Evolutionary conservation across 2,113 vertebrate species (phyloP), one percentile per base, ranked within the genome.

Genomic region (Anguilla rostrata): DNA sequence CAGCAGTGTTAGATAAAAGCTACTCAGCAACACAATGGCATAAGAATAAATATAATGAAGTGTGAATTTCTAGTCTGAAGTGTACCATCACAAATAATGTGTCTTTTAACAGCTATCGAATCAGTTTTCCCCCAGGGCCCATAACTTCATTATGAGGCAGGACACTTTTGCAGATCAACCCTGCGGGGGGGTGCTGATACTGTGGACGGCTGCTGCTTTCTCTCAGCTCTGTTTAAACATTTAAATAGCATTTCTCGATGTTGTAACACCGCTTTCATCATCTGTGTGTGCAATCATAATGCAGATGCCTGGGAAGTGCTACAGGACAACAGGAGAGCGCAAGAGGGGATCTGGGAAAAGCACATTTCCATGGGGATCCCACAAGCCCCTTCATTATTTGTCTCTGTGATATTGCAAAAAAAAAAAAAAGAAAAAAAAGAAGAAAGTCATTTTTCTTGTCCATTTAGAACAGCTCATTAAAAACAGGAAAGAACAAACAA

Each of bases 381-480:
- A 93, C 90, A 92, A 95, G 94, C 95, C 93, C 90, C 86, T 29
- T 94, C 94, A 96, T 96, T 97, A 95, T 96, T 95, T 85, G 87
- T 95, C 93, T 94, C 95, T 97, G 97, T 98, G 97, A 96, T 97
- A 96, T 97, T 97, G 96, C 94, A 96, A 96, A 97, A 96, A 95
- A 88, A 82, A 86, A 93, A 53, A 96, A 96, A 97, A 96, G 95
- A 88, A 83, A 86, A 93, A 53, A 78, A 46, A 80, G 82, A 84
- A 85, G 94, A 94, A 96, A 94, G 96, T 97, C 95, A 97, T 98
- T 97, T 98, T 97, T 97, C 96, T 94, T 96, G 95, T 94, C 96
- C 96, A 97, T 97, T 98, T 97, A 97, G 97, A 98, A 94, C 98
- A 98, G 96, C 98, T 99, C 97, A 99, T 99, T 99, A 99, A 99